These are phyloP conservation scores for Empidonax alnorum DNA, from an alignment of 2,113 vertebrate genomes.

Conservation along the genomic window DNA sequence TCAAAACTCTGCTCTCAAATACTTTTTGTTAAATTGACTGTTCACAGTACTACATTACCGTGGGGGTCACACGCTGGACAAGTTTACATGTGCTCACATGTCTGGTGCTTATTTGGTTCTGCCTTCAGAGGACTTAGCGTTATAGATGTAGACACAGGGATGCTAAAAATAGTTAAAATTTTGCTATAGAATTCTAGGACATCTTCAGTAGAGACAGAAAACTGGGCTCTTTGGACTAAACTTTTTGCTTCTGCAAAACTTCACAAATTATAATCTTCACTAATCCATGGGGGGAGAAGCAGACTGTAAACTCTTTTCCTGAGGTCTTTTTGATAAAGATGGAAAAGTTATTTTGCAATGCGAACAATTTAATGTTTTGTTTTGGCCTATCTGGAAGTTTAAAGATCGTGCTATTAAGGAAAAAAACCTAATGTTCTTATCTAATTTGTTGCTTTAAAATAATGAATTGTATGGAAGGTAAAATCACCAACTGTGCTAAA, in stretches of 20 bases:
- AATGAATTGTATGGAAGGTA: not conserved
- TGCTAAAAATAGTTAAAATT: conserved; percentile 18
- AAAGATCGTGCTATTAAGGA: not conserved
- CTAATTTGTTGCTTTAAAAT: not conserved
- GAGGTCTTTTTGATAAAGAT: conserved; percentile 4
- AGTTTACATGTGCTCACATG: not conserved
- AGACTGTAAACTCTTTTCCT: not conserved
- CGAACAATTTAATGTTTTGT: not conserved
- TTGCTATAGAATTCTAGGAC: not conserved
- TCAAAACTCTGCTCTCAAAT: not conserved
- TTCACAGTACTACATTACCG: not conserved
- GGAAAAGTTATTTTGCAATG: not conserved
- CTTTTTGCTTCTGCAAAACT: not conserved
- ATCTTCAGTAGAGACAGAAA: conserved; percentile 25
- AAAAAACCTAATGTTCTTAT: not conserved
- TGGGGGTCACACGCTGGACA: not conserved
- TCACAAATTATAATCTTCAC: not conserved
- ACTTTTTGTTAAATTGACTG: not conserved
- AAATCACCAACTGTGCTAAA: not conserved
- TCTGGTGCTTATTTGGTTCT: not conserved
- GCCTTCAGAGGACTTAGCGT: not conserved
- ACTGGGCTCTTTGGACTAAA: not conserved
- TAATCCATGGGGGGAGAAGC: not conserved
- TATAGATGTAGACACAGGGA: not conserved
- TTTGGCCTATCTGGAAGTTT: not conserved